phyloP scores from a whole-genome alignment of 2,888 invertebrate genomes.

The Plagodis pulveraria region DNA sequence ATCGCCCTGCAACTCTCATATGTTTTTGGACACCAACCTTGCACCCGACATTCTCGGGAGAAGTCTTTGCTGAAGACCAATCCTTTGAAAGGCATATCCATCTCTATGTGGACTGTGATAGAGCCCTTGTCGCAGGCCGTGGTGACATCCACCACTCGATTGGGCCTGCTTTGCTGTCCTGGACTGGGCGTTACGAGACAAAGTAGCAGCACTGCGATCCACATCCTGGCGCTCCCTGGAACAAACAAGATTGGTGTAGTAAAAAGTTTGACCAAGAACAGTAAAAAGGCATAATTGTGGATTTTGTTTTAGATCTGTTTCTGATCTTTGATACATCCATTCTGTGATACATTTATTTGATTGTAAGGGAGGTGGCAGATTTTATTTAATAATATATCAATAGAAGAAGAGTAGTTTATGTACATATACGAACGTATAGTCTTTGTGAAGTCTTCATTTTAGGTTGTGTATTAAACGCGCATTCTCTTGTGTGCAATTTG shows the following conservation, averaged over 20 bases:
- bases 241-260: slow-evolving; percentile 16
- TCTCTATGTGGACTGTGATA: slow-evolving; percentile 85
- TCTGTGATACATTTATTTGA: too few species aligned
- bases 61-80: slow-evolving; percentile 91
- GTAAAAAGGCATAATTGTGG: too few species aligned
- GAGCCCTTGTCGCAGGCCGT: slow-evolving; percentile 87
- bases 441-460: too few species aligned
- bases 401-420: too few species aligned
- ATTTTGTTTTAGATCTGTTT: too few species aligned
- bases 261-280: slow-evolving; percentile 2
- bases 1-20: too few species aligned
- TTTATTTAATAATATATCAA: too few species aligned
- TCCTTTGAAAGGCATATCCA: slow-evolving; percentile 88
- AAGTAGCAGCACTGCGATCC: slow-evolving; percentile 63
- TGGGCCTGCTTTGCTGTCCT: slow-evolving; percentile 63
- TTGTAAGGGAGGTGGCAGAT: too few species aligned
- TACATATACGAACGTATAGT: too few species aligned
- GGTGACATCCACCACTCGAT: slow-evolving; percentile 84
- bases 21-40: slow-evolving; percentile 67
- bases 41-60: slow-evolving; percentile 88
- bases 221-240: slow-evolving; percentile 68
- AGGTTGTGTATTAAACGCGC: too few species aligned
- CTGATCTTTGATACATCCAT: too few species aligned
- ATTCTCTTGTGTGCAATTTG: too few species aligned
- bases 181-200: slow-evolving; percentile 47